A percentile compares a stretch with the other conserved stretches of the same genome.
phyloP scores from a whole-genome alignment of 2,888 invertebrate species.

The Noctua pronuba region DNA sequence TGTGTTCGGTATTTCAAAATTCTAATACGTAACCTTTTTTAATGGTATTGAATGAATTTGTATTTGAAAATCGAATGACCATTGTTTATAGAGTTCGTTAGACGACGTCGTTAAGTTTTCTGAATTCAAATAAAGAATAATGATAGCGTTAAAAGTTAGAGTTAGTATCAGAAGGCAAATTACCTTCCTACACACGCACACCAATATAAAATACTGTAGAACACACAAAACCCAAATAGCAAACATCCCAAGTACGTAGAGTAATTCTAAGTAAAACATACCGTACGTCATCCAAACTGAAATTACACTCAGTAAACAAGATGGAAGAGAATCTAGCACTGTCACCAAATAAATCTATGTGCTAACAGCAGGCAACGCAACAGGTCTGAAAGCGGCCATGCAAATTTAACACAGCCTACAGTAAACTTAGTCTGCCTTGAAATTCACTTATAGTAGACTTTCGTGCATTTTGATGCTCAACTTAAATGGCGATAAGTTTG shows the following conservation, averaged over 20 bases:
- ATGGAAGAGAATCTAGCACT: constrained; percentile 45
- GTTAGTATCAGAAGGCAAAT: background rate
- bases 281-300: constrained; percentile 11
- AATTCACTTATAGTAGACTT: constrained; percentile 52
- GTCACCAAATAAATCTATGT: constrained; percentile 64
- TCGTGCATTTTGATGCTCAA: constrained; percentile 5
- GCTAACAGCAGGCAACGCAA: constrained; percentile 56
- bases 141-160: background rate
- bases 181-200: rapidly evolving
- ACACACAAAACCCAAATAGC: background rate
- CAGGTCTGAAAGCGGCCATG: constrained; percentile 63
- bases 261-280: background rate
- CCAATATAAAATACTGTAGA: background rate
- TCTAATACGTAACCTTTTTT: background rate
- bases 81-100: background rate
- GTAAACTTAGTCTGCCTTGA: constrained; percentile 50
- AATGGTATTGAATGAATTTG: background rate
- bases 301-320: constrained; percentile 34
- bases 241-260: too few species aligned
- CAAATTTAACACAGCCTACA: constrained; percentile 65
- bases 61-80: background rate
- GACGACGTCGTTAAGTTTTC: background rate
- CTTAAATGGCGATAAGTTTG: background rate
- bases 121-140: too few species aligned
- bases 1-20: background rate